Evolutionary conservation across 2,888 invertebrate species (phyloP).

Genomic region (Platerodrilus igneus): DNA sequence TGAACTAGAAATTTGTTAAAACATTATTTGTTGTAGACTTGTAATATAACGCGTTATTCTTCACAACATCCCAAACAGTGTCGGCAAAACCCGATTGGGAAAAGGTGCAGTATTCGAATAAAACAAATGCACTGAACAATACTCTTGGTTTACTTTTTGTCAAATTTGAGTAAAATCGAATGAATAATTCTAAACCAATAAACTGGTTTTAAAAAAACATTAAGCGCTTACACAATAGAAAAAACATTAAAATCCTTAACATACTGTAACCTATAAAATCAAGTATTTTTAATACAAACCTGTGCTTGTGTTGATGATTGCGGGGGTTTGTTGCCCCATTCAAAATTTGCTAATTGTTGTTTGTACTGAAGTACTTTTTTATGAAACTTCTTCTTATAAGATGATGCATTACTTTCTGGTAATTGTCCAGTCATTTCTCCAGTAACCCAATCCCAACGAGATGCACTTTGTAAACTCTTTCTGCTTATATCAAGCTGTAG

Average conservation of each 20-base stretch:
- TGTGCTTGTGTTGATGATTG: constrained; percentile 52
- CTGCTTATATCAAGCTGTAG: constrained; percentile 59
- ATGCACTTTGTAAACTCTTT: constrained; percentile 40
- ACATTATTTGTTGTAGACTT: no score
- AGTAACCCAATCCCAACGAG: constrained; percentile 87
- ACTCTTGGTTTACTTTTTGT: no score
- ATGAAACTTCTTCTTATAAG: constrained; percentile 62
- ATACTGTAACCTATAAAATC: constrained; percentile 10
- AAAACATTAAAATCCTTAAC: neutral
- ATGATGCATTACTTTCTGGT: constrained; percentile 41
- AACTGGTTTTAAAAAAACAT: no score
- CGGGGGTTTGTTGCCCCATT: constrained; percentile 60
- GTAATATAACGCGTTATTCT: no score
- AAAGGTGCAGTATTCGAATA: no score
- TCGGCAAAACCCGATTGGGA: no score
- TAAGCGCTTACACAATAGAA: no score
- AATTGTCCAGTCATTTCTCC: constrained; percentile 59
- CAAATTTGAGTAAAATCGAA: no score
- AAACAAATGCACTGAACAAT: no score
- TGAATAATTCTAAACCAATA: no score
- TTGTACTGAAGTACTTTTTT: constrained; percentile 68
- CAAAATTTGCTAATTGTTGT: constrained; percentile 63
- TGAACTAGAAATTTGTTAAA: no score
- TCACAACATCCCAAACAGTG: no score
- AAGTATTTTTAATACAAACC: constrained; percentile 28